A percentile compares a stretch with the other conserved stretches of the same genome.
Conservation (phyloP, 2,888 invertebrate genomes). For the Colostygia pectinataria region DNA sequence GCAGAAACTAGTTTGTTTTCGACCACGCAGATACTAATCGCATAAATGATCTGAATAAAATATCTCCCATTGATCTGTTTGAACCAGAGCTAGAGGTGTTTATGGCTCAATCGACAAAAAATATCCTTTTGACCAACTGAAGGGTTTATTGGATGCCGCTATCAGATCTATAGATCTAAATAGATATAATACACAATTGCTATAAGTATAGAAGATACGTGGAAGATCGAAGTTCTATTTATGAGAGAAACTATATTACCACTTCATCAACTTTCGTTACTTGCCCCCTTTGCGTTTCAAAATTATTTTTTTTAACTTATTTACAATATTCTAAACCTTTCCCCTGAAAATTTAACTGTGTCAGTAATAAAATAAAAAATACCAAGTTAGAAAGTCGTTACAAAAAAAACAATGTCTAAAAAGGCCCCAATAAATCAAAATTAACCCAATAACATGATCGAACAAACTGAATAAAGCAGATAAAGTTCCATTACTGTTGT, state of each 20-base stretch:
- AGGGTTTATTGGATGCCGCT: slow-evolving; percentile 3
- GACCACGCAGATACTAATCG: not conserved
- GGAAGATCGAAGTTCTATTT: too few relatives aligned
- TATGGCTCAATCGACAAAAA: slow-evolving; percentile 34
- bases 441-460: slow-evolving; percentile 34
- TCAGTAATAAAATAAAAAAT: too few relatives aligned
- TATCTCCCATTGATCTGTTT: slow-evolving; percentile 29
- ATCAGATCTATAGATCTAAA: slow-evolving; percentile 19
- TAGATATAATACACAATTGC: too few relatives aligned
- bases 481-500: slow-evolving; percentile 48
- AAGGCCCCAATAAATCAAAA: slow-evolving; percentile 32
- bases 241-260: too few relatives aligned
- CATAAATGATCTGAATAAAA: not conserved
- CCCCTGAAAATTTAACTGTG: too few relatives aligned
- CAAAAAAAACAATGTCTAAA: slow-evolving; percentile 1
- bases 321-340: too few relatives aligned
- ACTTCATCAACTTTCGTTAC: too few relatives aligned
- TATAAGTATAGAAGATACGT: too few relatives aligned
- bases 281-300: too few relatives aligned
- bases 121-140: not conserved
- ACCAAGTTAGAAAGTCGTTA: not conserved
- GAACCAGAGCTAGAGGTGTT: slow-evolving; percentile 56
- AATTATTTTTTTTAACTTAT: too few relatives aligned
- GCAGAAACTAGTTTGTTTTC: too few relatives aligned
- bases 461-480: slow-evolving; percentile 35